These are phyloP conservation scores for Pipistrellus kuhlii DNA, from an alignment of 2,797 vertebrate species.

Conservation along the genomic window DNA sequence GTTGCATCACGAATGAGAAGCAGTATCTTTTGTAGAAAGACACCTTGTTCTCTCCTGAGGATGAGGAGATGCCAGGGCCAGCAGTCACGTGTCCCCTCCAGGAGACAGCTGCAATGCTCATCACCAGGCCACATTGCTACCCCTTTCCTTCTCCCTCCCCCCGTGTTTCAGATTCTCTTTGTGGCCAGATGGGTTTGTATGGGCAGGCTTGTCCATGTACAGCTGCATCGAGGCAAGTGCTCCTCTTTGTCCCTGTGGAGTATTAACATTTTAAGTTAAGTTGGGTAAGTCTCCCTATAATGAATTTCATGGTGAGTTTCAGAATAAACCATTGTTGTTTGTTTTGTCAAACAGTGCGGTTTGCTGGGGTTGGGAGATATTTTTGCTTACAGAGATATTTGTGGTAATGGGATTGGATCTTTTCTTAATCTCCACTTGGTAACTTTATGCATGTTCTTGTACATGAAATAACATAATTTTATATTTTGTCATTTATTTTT, in stretches of 20 bases:
- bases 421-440: constrained; percentile 47
- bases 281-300: too few relatives aligned
- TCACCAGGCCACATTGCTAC: neutral
- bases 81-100: neutral
- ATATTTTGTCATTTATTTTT: neutral
- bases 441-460: neutral
- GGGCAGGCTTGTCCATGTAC: constrained; percentile 84
- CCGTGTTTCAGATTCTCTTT: constrained; percentile 79
- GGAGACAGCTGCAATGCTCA: neutral
- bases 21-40: neutral
- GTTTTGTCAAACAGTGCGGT: too few relatives aligned
- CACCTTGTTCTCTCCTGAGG: neutral
- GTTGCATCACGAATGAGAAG: neutral
- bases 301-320: too few relatives aligned
- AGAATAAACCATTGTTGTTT: too few relatives aligned
- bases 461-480: constrained; percentile 12
- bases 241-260: constrained; percentile 31
- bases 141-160: neutral
- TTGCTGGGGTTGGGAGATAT: neutral
- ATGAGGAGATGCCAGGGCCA: neutral
- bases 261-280: neutral
- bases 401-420: constrained; percentile 26
- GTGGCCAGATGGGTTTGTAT: constrained; percentile 85
- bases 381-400: constrained; percentile 51
- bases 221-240: constrained; percentile 81